Base-by-base conservation (phyloP, 92 coral and sea anemone genomes). In the Palythoa grandis region DNA sequence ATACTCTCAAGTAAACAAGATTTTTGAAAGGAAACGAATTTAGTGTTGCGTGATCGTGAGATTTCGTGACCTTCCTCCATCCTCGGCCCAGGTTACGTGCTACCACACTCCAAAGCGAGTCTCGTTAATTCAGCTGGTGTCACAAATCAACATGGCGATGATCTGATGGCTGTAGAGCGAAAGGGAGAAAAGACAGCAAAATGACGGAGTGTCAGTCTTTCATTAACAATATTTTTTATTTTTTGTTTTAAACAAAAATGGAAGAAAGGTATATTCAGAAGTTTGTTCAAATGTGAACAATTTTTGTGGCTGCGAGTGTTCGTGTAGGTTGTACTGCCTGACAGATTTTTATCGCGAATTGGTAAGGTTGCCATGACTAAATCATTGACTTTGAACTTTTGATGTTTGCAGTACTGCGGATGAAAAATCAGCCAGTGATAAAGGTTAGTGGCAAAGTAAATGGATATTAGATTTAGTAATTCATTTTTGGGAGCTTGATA, bases 101-200 rank as follows among this genome's bases (percentile, higher is more conserved):
- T 17, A 24, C 23, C 67, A 17, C 0, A 60, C 67, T n/a, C 69
- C 24, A 63, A n/a, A 63, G 24, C 69, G 69, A 63, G 69, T 22
- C 69, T 74, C 13, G 54, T 63, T 63, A 63, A 19, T 63, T 63
- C 29, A 63, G 80, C 80, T 76, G 66, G 80, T 78, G 83, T 78
- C 83, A 60, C 54, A 65, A 58, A 68, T 78, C 83, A 78, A 78
- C 83, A 78, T 78, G 83, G 83, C 83, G 83, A 78, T 78, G 83
- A 78, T 78, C 47, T 78, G 71, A 78, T 78, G 83, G 66, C 38
- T 22, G 83, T 24, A 53, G 1, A 15, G 48, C 2, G 71, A 35
- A 22, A 39, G 48, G 48, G 23, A 12, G 17, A 61, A 58, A 58
- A 20, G 69, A 52, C 63, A 29, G 35, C 66, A 75, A 20, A 50